Percentiles rank a stretch among this genome's conserved stretches.
phyloP scores from a whole-genome alignment of 1,140 invertebrate species.

The Brachionus rotundiformis region DNA sequence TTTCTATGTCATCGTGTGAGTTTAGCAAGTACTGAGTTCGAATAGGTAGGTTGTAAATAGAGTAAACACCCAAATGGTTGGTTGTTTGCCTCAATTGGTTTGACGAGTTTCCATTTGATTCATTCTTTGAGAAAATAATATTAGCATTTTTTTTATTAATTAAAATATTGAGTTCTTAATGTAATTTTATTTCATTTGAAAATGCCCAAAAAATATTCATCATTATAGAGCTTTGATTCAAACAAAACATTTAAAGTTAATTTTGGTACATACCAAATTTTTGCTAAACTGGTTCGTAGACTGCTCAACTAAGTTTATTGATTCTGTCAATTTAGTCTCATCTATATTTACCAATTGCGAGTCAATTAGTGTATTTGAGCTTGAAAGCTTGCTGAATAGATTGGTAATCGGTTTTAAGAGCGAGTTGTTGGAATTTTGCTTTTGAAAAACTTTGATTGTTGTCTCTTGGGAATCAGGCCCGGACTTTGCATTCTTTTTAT shows the following conservation, averaged over 20 bases:
- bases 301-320: background rate
- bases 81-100: background rate
- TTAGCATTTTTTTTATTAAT: background rate
- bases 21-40: conserved; percentile 40
- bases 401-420: background rate
- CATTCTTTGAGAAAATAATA: background rate
- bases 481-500: background rate
- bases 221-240: too few species aligned
- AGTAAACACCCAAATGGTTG: background rate
- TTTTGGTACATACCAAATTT: background rate
- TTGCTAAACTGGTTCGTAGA: background rate
- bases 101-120: conserved; percentile 14
- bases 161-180: too few species aligned
- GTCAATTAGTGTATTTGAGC: background rate
- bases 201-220: too few species aligned
- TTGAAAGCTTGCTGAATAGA: conserved; percentile 21
- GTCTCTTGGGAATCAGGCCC: background rate
- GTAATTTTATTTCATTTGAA: too few species aligned
- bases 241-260: background rate
- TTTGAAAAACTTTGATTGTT: background rate
- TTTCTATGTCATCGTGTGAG: conserved; percentile 37
- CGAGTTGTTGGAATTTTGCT: background rate
- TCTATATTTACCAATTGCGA: background rate
- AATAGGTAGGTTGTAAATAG: conserved; percentile 11
- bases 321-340: background rate